phyloP scores from a whole-genome alignment of 2,113 vertebrate species.

The Crotalus tigris region DNA sequence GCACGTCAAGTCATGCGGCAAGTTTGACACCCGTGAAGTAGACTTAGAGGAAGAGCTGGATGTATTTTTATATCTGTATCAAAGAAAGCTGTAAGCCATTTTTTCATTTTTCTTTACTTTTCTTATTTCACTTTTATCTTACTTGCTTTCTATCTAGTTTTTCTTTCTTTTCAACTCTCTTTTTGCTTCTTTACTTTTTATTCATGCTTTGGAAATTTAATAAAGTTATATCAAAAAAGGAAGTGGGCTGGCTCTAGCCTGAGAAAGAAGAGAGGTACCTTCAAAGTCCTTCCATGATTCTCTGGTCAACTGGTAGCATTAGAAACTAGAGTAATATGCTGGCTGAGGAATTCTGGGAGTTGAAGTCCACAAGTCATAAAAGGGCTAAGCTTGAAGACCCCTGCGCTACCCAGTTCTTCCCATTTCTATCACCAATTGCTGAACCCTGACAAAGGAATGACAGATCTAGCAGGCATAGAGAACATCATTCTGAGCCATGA shows the following conservation, averaged over 20 bases:
- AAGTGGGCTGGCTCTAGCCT: no score
- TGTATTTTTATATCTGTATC: no score
- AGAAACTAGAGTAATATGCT: background rate
- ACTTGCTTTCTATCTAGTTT: background rate
- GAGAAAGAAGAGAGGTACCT: background rate
- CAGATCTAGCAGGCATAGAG: background rate
- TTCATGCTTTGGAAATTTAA: background rate
- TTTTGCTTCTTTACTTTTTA: background rate
- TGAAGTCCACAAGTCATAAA: no score
- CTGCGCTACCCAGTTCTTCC: background rate
- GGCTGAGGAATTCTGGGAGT: no score
- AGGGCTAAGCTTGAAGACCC: no score
- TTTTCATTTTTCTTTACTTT: background rate
- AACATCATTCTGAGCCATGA: background rate
- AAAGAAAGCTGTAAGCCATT: no score
- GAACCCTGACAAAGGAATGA: background rate
- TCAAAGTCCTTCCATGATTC: background rate
- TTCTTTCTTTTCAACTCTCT: background rate
- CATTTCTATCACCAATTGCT: background rate
- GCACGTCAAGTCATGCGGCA: no score
- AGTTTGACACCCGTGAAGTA: no score
- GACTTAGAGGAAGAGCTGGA: no score
- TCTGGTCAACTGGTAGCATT: background rate
- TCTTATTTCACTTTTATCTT: background rate
- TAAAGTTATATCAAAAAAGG: background rate